Base-by-base conservation (phyloP, 2,888 invertebrate genomes). In the Dexiosoma caninum region DNA sequence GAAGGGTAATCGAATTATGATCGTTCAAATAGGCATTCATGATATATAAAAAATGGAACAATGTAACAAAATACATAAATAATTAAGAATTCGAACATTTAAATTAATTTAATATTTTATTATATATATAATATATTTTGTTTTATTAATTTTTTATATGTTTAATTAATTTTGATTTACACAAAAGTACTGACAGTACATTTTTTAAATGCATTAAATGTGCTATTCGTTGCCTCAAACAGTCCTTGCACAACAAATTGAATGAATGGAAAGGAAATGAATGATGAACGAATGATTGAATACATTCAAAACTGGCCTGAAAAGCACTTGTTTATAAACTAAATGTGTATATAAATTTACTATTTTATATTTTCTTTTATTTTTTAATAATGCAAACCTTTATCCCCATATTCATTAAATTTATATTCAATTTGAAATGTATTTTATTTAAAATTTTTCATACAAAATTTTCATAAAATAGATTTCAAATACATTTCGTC, bases 381-480 rank as follows among this genome's bases (percentile, higher is more conserved):
- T 75, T 83, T 71, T 42, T 30, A 55, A 64, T 77, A 57, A 70
- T 70, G 64, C 77, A 64, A 77, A 77, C 64, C 46, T 55, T 64
- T 69, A 77, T n/a, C n/a, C n/a, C n/a, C n/a, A n/a, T n/a, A n/a
- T n/a, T n/a, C n/a, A n/a, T n/a, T n/a, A n/a, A n/a, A n/a, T n/a
- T n/a, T n/a, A n/a, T n/a, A n/a, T n/a, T n/a, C n/a, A n/a, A n/a
- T n/a, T n/a, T n/a, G n/a, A n/a, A n/a, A n/a, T n/a, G n/a, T n/a
- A n/a, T n/a, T n/a, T n/a, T n/a, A n/a, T n/a, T n/a, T n/a, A n/a
- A n/a, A n/a, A n/a, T n/a, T n/a, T n/a, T n/a, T n/a, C n/a, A n/a
- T n/a, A n/a, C n/a, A n/a, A n/a, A n/a, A n/a, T n/a, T n/a, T n/a
- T n/a, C n/a, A n/a, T n/a, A n/a, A n/a, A n/a, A n/a, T n/a, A n/a